Conservation (phyloP, 1,140 invertebrate species). For the Portunus trituberculatus region DNA sequence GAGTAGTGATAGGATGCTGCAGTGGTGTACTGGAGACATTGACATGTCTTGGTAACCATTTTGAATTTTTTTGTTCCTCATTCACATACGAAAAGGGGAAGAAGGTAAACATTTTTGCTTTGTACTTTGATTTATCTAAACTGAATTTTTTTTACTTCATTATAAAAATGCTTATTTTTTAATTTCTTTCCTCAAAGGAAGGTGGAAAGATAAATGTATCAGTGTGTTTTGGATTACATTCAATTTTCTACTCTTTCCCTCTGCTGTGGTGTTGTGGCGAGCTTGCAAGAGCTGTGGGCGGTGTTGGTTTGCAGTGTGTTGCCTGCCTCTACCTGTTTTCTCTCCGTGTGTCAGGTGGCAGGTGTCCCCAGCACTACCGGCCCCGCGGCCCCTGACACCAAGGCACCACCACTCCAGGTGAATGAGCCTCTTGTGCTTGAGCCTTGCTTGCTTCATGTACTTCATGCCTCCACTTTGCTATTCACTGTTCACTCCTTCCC, state of each 20-base stretch:
- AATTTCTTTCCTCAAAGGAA: background rate
- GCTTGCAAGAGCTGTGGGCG: conserved; percentile 26
- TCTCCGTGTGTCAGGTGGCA: conserved; percentile 62
- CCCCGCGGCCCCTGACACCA: conserved; percentile 35
- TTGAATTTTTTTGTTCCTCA: background rate
- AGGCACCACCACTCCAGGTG: conserved; percentile 46
- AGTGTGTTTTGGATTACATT: background rate
- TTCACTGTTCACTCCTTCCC: background rate
- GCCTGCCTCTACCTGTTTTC: conserved; percentile 54
- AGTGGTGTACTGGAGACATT: background rate
- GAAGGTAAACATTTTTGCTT: too few species aligned
- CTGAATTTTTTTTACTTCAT: too few species aligned
- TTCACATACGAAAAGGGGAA: background rate
- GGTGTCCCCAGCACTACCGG: conserved; percentile 53
- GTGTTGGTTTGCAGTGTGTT: conserved; percentile 55
- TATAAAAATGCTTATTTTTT: too few species aligned
- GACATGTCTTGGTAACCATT: background rate
- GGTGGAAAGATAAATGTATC: background rate
- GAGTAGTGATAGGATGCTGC: background rate
- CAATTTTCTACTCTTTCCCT: background rate
- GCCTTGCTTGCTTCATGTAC: background rate
- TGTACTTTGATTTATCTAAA: too few species aligned
- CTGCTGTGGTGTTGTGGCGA: conserved; percentile 9
- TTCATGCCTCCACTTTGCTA: background rate
- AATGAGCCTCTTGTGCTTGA: conserved; percentile 36